These are phyloP conservation scores for Theretra japonica DNA, from an alignment of 2,888 invertebrate species.

Conservation along the genomic window DNA sequence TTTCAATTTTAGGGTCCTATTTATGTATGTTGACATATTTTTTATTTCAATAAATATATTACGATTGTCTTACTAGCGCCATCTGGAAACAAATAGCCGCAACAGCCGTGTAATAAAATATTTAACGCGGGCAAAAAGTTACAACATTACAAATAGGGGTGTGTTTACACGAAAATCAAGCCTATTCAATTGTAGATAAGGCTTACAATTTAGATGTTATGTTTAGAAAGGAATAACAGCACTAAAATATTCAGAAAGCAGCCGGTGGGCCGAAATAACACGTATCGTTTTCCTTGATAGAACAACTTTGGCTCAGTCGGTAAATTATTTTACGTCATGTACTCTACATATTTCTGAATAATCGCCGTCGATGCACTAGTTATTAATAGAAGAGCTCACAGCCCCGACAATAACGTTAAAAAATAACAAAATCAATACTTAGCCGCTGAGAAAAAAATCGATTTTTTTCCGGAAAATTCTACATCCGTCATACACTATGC, in stretches of 20 bases:
- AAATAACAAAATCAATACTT: constrained; percentile 39
- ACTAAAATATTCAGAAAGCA: constrained; percentile 68
- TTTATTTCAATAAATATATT: background rate
- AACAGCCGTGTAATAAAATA: constrained; percentile 60
- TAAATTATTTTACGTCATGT: constrained; percentile 47
- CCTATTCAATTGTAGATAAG: constrained; percentile 44
- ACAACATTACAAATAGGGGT: constrained; percentile 61
- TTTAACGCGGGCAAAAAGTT: constrained; percentile 69
- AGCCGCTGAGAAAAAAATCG: constrained; percentile 39
- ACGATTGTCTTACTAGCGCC: constrained; percentile 35
- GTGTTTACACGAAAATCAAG: constrained; percentile 48
- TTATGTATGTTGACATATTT: background rate
- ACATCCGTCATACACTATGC: constrained; percentile 51
- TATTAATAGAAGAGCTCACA: constrained; percentile 29
- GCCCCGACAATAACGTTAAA: constrained; percentile 32
- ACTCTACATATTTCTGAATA: background rate
- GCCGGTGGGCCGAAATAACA: constrained; percentile 63
- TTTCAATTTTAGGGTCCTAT: background rate
- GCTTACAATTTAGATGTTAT: constrained; percentile 47
- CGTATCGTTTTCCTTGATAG: constrained; percentile 49
- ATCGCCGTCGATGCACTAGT: background rate
- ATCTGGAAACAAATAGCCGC: constrained; percentile 50
- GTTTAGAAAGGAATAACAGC: constrained; percentile 59
- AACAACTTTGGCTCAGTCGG: constrained; percentile 15
- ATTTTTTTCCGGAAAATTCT: constrained; percentile 49